These are phyloP conservation scores for Cygnus atratus DNA, from an alignment of 2,113 vertebrate species.

Conservation along the genomic window DNA sequence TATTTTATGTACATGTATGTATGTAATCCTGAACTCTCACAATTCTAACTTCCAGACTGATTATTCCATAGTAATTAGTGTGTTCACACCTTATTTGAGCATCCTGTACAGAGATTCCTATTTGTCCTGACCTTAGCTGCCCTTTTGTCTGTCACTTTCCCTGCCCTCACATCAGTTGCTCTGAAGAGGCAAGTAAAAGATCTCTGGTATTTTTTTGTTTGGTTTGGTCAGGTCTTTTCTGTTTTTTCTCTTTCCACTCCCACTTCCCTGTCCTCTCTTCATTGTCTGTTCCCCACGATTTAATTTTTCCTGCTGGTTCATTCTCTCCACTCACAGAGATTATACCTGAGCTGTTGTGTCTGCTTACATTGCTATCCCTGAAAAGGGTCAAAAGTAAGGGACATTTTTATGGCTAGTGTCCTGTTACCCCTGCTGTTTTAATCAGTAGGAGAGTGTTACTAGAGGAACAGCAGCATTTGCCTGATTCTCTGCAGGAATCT, in stretches of 20 bases:
- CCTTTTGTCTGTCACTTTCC: background rate
- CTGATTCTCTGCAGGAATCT: conserved; percentile 7
- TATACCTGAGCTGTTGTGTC: background rate
- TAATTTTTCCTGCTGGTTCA: background rate
- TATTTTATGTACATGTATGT: background rate
- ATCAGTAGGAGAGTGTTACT: background rate
- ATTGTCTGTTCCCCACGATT: background rate
- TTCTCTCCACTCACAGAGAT: background rate
- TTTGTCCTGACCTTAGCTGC: background rate
- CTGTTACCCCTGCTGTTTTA: background rate
- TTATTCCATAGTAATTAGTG: background rate
- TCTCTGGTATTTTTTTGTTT: background rate
- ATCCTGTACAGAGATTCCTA: background rate
- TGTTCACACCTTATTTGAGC: background rate
- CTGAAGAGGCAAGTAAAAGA: background rate
- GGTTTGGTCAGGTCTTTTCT: background rate
- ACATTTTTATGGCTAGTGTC: background rate
- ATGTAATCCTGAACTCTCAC: background rate
- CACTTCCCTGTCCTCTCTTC: background rate
- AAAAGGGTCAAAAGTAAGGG: background rate
- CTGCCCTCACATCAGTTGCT: background rate
- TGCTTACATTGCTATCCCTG: background rate
- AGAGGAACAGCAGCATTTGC: background rate
- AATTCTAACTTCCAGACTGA: background rate
- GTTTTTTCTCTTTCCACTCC: background rate